phyloP scores from a whole-genome alignment of 1,140 invertebrate genomes.

The Drosophila asahinai region DNA sequence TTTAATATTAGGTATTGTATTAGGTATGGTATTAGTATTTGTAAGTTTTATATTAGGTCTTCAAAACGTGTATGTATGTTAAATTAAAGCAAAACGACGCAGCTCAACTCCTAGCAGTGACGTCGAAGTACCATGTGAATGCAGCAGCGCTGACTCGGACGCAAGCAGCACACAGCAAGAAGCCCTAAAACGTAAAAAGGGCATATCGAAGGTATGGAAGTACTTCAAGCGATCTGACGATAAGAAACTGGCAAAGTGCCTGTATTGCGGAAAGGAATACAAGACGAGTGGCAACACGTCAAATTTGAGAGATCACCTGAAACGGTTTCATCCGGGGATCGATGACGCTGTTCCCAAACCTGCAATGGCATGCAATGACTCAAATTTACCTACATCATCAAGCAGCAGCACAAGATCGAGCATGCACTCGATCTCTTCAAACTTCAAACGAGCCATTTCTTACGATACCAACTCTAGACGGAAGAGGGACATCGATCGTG shows the following conservation, averaged over 20 bases:
- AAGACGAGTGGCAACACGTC: too few relatives aligned
- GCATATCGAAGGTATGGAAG: slow-evolving; percentile 14
- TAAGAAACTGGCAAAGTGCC: too few relatives aligned
- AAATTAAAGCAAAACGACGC: slow-evolving; percentile 10
- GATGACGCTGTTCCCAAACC: too few relatives aligned
- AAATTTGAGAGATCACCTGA: too few relatives aligned
- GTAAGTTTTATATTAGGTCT: slow-evolving; percentile 1
- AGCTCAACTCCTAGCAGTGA: background rate
- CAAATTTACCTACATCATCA: slow-evolving; percentile 23
- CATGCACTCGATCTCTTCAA: slow-evolving; percentile 27
- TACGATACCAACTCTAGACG: slow-evolving; percentile 30
- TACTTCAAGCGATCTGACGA: slow-evolving; percentile 19
- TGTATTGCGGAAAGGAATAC: too few relatives aligned
- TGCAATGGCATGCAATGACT: background rate
- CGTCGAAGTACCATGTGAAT: slow-evolving; percentile 6
- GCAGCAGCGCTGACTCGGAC: slow-evolving; percentile 13
- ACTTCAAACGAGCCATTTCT: slow-evolving; percentile 31
- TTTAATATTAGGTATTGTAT: slow-evolving; percentile 1
- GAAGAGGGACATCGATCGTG: slow-evolving; percentile 26
- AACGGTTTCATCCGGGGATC: too few relatives aligned
- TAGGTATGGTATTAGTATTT: too few relatives aligned
- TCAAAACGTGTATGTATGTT: slow-evolving; percentile 4
- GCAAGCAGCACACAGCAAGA: background rate
- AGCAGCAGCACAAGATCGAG: slow-evolving; percentile 21
- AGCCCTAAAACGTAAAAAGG: slow-evolving; percentile 6